Percentiles rank a stretch among this genome's conserved stretches.
phyloP scores from a whole-genome alignment of 2,888 invertebrate species.

The Leptarthrus brevirostris region DNA sequence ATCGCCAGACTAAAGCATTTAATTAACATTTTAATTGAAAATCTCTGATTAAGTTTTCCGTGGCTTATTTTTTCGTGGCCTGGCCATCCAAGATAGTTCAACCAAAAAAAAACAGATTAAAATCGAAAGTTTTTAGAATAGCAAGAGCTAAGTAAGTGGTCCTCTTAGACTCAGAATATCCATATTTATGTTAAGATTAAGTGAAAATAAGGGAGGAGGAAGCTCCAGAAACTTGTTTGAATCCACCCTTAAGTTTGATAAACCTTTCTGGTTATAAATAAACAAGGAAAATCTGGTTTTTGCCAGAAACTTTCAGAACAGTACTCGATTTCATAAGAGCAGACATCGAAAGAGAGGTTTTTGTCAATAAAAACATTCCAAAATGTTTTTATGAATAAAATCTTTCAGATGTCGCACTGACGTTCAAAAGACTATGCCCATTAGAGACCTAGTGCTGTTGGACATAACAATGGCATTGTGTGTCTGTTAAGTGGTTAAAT shows the following conservation, averaged over 20 bases:
- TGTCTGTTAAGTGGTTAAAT: not conserved
- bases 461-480: not conserved
- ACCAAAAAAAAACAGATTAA: not conserved
- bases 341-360: too few relatives aligned
- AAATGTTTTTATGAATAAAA: conserved; percentile 13
- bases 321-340: too few relatives aligned
- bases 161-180: not conserved
- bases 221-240: not conserved
- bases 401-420: not conserved
- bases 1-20: conserved; percentile 17
- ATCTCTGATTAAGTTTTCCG: conserved; percentile 36
- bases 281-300: not conserved
- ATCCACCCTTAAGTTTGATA: not conserved
- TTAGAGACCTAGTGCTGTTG: not conserved
- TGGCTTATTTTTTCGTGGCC: conserved; percentile 8
- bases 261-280: not conserved
- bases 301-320: too few relatives aligned
- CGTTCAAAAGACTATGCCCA: not conserved
- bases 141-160: not conserved
- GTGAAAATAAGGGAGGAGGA: too few relatives aligned
- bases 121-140: not conserved
- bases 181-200: conserved; percentile 6
- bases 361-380: too few relatives aligned
- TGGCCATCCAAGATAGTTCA: conserved; percentile 14
- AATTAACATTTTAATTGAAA: conserved; percentile 44